Evolutionary conservation across 1,140 invertebrate genomes (phyloP), one percentile per base, ranked within the genome.

Genomic region (Drosophila orosa): DNA sequence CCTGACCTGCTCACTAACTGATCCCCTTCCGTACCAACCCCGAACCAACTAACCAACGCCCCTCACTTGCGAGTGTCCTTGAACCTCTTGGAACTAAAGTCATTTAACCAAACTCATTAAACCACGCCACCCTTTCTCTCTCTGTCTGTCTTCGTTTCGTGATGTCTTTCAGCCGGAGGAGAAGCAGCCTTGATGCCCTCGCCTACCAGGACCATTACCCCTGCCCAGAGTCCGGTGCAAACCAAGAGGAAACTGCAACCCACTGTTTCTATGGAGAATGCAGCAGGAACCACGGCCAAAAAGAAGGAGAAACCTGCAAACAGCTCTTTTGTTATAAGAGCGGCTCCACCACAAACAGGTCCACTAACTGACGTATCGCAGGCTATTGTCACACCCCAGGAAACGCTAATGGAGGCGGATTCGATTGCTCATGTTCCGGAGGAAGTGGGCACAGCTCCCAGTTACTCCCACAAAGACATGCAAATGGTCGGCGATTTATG

Each of bases 161-260:
- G 19, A 62, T 65, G 8, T 50, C 65, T 77, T 78, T 42, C 52
- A 92, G 91, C 91, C 66, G 91, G 92, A 9, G 92, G 91, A 29
- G 92, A 92, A 68, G 92, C 91, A 90, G 94, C 67, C 90, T 92
- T 89, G 91, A 94, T 91, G 94, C 94, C 48, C 92, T 94, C 90
- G 91, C 94, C 94, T 39, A 94, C 94, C 44, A 92, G 94, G 58
- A 94, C 94, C 33, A 93, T 94, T 9, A 94, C 91, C 39, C 91
- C 91, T 29, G 76, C 84, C 50, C 85, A 91, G 54, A 91, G 86
- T 47, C 81, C 83, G 13, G 81, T 90, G 35, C 91, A 92, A 54
- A 78, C 80, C 2, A 96, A 96, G 86, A 93, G 95, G 44, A 96
- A 96, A 91, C 89, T 96, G 19, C 95, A 96, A 86, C 93, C 94